Evolutionary conservation across 2,113 vertebrate genomes (phyloP).

Genomic region (Eulemur macaco): DNA sequence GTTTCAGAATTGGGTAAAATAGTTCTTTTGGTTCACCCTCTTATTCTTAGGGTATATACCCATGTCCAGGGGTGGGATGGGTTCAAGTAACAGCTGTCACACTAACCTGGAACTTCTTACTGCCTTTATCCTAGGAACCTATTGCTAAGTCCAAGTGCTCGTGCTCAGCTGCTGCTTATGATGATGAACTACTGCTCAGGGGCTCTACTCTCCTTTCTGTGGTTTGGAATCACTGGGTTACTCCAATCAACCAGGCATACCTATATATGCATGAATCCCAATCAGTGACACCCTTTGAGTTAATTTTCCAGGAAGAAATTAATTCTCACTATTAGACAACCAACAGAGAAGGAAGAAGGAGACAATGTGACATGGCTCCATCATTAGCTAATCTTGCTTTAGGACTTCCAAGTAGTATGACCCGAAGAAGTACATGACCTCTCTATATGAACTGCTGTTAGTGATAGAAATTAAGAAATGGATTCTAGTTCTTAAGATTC

Average conservation of each 20-base stretch:
- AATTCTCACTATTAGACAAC: neutral
- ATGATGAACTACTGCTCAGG: neutral
- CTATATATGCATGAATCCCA: neutral
- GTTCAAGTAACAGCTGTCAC: neutral
- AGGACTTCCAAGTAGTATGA: neutral
- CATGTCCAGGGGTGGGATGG: neutral
- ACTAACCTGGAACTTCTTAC: neutral
- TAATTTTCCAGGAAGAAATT: neutral
- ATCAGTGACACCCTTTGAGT: neutral
- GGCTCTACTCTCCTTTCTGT: neutral
- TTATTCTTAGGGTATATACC: neutral
- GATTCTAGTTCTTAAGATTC: neutral
- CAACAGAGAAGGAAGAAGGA: neutral
- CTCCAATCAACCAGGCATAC: neutral
- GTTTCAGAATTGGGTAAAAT: neutral
- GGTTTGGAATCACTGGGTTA: neutral
- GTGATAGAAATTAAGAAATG: neutral
- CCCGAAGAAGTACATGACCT: neutral
- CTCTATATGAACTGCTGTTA: neutral
- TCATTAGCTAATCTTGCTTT: neutral
- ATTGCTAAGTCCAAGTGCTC: neutral
- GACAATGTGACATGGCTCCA: too few species aligned
- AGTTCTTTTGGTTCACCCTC: neutral
- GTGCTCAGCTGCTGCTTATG: neutral
- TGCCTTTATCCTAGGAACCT: neutral